phyloP scores from a whole-genome alignment of 2,888 invertebrate species.

The Phaedon cochleariae region DNA sequence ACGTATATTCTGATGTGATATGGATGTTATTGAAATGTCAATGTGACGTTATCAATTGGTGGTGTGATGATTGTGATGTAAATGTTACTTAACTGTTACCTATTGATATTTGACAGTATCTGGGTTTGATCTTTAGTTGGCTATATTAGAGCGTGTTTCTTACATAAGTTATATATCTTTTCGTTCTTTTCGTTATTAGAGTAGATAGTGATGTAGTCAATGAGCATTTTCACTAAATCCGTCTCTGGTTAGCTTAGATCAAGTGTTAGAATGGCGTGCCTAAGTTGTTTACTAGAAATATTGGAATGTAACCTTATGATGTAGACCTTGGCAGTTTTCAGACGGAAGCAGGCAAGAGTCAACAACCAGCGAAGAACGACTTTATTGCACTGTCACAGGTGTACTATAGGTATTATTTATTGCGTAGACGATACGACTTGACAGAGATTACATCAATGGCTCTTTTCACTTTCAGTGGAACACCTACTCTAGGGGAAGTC shows the following conservation, averaged over 20 bases:
- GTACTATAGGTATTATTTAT: constrained; percentile 29
- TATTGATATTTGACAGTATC: no score
- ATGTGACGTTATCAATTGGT: no score
- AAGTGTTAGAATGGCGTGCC: not conserved
- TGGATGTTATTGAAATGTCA: no score
- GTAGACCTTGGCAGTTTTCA: constrained; percentile 33
- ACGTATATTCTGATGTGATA: no score
- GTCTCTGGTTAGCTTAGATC: not conserved
- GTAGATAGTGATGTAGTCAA: no score
- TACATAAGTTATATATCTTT: no score
- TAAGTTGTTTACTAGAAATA: constrained; percentile 20
- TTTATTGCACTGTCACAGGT: constrained; percentile 38
- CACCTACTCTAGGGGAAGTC: not conserved
- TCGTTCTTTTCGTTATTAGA: no score
- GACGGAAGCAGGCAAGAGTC: constrained; percentile 35
- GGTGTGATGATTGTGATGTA: no score
- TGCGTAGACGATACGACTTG: constrained; percentile 10
- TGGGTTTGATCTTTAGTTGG: no score
- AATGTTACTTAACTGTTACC: no score
- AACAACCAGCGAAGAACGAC: constrained; percentile 36
- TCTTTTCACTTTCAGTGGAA: not conserved
- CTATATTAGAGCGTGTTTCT: no score
- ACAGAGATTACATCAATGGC: no score
- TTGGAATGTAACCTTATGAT: constrained; percentile 27
- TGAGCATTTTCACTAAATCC: not conserved